Conservation (phyloP, 2,797 vertebrate species). For the Melopsittacus undulatus region DNA sequence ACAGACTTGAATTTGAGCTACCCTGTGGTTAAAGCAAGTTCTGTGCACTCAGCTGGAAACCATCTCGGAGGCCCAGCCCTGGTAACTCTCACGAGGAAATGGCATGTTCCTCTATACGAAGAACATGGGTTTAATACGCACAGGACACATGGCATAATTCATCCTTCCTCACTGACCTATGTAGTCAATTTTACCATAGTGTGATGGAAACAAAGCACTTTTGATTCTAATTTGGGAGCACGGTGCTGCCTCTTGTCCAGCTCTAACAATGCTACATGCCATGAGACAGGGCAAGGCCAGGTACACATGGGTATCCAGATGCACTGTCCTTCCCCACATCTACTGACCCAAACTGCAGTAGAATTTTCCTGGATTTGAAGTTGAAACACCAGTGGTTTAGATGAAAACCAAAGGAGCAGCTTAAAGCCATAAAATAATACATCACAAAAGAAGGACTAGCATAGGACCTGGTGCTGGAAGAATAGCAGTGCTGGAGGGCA, state of each 20-base stretch:
- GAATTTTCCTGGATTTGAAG: background rate
- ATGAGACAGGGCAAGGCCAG: background rate
- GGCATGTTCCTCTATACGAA: background rate
- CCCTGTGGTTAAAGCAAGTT: background rate
- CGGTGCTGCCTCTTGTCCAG: background rate
- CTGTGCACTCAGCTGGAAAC: background rate
- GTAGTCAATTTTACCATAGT: background rate
- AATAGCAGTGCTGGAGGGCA: background rate
- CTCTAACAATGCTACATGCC: fast-evolving
- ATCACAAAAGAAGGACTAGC: background rate
- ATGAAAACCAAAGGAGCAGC: background rate
- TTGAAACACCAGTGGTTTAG: background rate
- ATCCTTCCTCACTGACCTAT: background rate
- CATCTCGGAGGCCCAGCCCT: background rate
- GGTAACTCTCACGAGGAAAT: background rate
- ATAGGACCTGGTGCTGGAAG: background rate
- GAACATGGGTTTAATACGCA: background rate
- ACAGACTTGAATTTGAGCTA: background rate
- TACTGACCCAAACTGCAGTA: background rate
- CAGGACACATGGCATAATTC: background rate
- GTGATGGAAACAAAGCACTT: background rate
- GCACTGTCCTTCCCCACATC: background rate
- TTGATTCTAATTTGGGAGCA: background rate
- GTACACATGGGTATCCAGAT: fast-evolving
- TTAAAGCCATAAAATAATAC: background rate